Conservation (phyloP, 2,797 vertebrate species). For the Bradypodion ventrale region DNA sequence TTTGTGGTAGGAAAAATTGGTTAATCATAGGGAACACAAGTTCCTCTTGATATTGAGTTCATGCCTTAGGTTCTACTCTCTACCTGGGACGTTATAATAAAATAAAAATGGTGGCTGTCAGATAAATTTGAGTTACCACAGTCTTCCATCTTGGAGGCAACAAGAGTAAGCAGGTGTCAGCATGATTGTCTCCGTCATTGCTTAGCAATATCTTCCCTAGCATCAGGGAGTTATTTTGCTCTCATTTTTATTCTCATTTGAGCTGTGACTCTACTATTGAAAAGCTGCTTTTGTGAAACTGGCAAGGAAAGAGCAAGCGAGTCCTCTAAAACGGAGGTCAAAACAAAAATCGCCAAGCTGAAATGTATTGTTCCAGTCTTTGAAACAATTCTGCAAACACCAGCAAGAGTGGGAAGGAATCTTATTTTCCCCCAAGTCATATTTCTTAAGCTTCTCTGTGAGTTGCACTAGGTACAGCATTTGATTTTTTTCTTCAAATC, state of each 20-base stretch:
- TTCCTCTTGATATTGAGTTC: too few relatives aligned
- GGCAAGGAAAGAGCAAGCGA: background rate
- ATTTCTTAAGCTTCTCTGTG: background rate
- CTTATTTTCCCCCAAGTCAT: slow-evolving; percentile 4
- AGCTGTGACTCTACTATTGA: background rate
- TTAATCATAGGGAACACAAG: too few relatives aligned
- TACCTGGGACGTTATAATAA: background rate
- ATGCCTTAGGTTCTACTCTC: too few relatives aligned
- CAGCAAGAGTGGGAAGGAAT: background rate
- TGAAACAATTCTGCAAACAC: slow-evolving; percentile 1
- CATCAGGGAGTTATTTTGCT: background rate
- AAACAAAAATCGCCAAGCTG: slow-evolving; percentile 23
- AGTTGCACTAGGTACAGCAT: background rate
- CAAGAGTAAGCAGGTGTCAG: too few relatives aligned
- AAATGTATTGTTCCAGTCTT: too few relatives aligned
- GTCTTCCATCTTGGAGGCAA: background rate
- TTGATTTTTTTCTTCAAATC: background rate
- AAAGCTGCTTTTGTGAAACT: background rate
- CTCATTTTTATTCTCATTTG: background rate
- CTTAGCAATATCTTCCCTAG: background rate
- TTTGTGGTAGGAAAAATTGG: too few relatives aligned
- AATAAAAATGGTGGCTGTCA: background rate
- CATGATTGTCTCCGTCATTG: too few relatives aligned
- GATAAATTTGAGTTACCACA: background rate
- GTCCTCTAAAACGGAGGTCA: background rate